Evolutionary conservation across 2,888 invertebrate genomes (phyloP).

Genomic region (Nycteola revayana): DNA sequence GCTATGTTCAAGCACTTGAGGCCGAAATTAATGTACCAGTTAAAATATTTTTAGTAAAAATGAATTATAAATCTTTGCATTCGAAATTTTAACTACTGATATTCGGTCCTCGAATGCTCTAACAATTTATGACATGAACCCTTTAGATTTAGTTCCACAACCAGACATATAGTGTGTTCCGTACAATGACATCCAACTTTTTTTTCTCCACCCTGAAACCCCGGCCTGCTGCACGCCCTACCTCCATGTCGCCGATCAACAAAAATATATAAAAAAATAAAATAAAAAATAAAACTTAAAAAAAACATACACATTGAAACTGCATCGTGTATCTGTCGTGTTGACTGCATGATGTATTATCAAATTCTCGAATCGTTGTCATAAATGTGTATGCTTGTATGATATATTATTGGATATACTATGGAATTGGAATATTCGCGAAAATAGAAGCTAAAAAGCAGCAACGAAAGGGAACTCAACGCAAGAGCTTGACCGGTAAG

Average conservation of each 20-base stretch:
- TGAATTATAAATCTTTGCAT: neutral
- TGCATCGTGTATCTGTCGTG: slow-evolving; percentile 79
- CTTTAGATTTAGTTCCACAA: slow-evolving; percentile 65
- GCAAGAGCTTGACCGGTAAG: slow-evolving; percentile 94
- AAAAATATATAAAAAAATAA: slow-evolving; percentile 43
- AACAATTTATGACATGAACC: slow-evolving; percentile 41
- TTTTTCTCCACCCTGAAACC: slow-evolving; percentile 71
- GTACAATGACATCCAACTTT: slow-evolving; percentile 81
- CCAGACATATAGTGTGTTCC: slow-evolving; percentile 65
- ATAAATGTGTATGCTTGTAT: slow-evolving; percentile 73
- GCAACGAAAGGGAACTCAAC: slow-evolving; percentile 87
- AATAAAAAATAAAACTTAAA: slow-evolving; percentile 31
- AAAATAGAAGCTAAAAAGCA: slow-evolving; percentile 96
- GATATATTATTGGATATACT: slow-evolving; percentile 36
- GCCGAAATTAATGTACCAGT: slow-evolving; percentile 21
- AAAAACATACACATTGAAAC: slow-evolving; percentile 68
- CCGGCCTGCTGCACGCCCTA: slow-evolving; percentile 78
- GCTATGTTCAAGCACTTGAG: slow-evolving; percentile 53
- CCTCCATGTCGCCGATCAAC: slow-evolving; percentile 73
- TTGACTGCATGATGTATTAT: slow-evolving; percentile 79
- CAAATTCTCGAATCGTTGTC: slow-evolving; percentile 63
- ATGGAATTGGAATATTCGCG: slow-evolving; percentile 53
- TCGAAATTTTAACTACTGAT: neutral
- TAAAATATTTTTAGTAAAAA: slow-evolving; percentile 2
- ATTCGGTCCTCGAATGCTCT: slow-evolving; percentile 42